Conservation (phyloP, 2,888 invertebrate genomes). For the Pteria penguin region DNA sequence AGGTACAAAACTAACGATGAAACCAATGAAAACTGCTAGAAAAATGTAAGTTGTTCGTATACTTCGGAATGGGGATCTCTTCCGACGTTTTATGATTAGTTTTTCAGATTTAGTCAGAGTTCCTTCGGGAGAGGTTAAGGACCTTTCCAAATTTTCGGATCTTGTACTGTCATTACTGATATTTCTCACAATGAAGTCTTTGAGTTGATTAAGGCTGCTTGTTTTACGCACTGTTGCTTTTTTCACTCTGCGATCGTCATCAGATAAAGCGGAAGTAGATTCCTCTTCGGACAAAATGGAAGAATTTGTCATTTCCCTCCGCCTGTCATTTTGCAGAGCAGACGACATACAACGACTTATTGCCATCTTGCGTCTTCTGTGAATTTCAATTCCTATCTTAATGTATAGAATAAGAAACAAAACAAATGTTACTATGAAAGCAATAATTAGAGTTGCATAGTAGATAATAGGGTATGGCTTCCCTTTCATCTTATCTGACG, state of each 20-base stretch:
- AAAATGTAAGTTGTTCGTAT: conserved; percentile 67
- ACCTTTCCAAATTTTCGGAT: conserved; percentile 1
- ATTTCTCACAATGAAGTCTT: conserved; percentile 18
- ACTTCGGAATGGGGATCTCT: conserved; percentile 47
- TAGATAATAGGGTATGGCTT: conserved; percentile 60
- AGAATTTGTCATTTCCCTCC: conserved; percentile 8
- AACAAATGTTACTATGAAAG: conserved; percentile 56
- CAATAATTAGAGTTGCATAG: conserved; percentile 56
- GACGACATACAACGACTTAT: conserved; percentile 59
- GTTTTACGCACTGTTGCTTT: conserved; percentile 6
- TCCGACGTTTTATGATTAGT: conserved; percentile 33
- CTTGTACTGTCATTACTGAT: conserved; percentile 7
- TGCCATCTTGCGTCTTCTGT: conserved; percentile 56
- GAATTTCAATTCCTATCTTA: conserved; percentile 62
- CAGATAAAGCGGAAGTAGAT: conserved; percentile 27
- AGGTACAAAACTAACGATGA: conserved; percentile 65
- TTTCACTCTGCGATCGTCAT: conserved; percentile 17
- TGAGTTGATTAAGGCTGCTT: conserved; percentile 16
- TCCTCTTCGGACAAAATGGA: conserved; percentile 34
- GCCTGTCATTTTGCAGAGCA: neutral
- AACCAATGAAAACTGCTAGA: conserved; percentile 63
- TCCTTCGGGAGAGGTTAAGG: neutral
- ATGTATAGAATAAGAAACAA: conserved; percentile 61
- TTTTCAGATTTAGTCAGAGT: neutral
- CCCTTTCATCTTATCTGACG: conserved; percentile 53